These are phyloP conservation scores for Hycleus cichorii DNA, from an alignment of 1,140 invertebrate species.

Conservation along the genomic window DNA sequence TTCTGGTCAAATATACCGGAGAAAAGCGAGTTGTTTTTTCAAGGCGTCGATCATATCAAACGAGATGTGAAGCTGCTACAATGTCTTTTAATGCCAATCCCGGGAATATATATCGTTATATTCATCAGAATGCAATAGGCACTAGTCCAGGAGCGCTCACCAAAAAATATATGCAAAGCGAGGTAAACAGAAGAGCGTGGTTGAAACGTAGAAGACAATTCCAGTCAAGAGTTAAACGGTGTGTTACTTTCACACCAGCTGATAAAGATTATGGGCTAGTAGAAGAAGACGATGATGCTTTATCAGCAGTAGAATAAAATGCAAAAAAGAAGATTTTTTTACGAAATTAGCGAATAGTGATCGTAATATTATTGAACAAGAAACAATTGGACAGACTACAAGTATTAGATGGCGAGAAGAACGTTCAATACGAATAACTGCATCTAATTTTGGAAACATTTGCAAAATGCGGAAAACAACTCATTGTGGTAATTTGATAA, in stretches of 20 bases:
- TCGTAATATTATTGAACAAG: not conserved
- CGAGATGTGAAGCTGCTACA: conserved; percentile 29
- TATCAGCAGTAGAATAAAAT: not conserved
- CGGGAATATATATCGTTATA: not conserved
- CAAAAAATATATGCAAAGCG: not conserved
- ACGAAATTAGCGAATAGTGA: not conserved
- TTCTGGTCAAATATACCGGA: conserved; percentile 33
- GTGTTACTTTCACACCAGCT: not conserved
- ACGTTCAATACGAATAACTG: not conserved
- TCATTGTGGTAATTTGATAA: not conserved
- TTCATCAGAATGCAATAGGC: not conserved
- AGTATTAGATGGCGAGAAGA: not conserved
- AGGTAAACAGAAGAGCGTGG: not conserved
- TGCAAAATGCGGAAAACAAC: not conserved
- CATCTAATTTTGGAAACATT: not conserved
- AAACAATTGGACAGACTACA: not conserved
- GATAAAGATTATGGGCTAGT: not conserved
- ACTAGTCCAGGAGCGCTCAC: not conserved
- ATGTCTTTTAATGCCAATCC: conserved; percentile 28
- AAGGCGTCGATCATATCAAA: conserved; percentile 27
- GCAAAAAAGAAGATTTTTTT: not conserved
- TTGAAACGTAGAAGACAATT: not conserved
- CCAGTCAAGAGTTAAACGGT: not conserved
- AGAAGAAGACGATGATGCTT: not conserved
- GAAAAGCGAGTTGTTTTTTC: conserved; percentile 39